Percentiles rank a stretch among this genome's conserved stretches.
Evolutionary conservation across 2,888 invertebrate genomes (phyloP).

Genomic region (Notodonta ziczac): DNA sequence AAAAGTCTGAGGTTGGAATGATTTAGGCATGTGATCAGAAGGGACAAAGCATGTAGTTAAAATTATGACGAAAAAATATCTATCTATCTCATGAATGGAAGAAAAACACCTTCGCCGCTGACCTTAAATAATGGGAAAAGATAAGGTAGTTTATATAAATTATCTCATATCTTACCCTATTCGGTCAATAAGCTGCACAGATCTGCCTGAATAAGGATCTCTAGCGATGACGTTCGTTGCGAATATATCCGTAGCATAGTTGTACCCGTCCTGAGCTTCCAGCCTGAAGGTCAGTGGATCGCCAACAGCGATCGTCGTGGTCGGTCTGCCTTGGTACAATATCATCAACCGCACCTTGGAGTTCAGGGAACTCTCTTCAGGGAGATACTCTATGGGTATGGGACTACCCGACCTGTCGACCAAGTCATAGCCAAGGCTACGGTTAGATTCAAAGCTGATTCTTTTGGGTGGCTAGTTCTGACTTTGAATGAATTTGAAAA

Average conservation of each 20-base stretch:
- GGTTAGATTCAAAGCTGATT: constrained; percentile 66
- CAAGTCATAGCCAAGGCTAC: constrained; percentile 77
- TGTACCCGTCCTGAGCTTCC: constrained; percentile 95
- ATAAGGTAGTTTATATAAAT: background rate
- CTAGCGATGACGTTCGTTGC: constrained; percentile 96
- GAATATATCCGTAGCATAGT: constrained; percentile 95
- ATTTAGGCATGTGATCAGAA: too few relatives aligned
- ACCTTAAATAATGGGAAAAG: too few relatives aligned
- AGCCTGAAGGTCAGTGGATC: constrained; percentile 95
- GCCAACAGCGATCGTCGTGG: constrained; percentile 96
- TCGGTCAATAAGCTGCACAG: constrained; percentile 94
- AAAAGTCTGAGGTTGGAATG: too few relatives aligned
- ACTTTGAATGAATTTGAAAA: constrained; percentile 71
- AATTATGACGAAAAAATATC: too few relatives aligned
- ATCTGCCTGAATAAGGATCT: constrained; percentile 95
- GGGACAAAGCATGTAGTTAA: too few relatives aligned
- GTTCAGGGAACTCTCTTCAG: constrained; percentile 95
- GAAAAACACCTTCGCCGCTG: too few relatives aligned
- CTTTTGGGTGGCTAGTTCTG: constrained; percentile 32
- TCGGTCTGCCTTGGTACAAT: constrained; percentile 94
- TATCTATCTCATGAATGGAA: too few relatives aligned
- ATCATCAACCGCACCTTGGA: constrained; percentile 94
- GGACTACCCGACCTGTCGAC: constrained; percentile 93
- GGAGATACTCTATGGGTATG: constrained; percentile 95
- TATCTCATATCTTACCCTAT: constrained; percentile 87